phyloP scores from a whole-genome alignment of 2,113 vertebrate species.

The Crotophaga sulcirostris region DNA sequence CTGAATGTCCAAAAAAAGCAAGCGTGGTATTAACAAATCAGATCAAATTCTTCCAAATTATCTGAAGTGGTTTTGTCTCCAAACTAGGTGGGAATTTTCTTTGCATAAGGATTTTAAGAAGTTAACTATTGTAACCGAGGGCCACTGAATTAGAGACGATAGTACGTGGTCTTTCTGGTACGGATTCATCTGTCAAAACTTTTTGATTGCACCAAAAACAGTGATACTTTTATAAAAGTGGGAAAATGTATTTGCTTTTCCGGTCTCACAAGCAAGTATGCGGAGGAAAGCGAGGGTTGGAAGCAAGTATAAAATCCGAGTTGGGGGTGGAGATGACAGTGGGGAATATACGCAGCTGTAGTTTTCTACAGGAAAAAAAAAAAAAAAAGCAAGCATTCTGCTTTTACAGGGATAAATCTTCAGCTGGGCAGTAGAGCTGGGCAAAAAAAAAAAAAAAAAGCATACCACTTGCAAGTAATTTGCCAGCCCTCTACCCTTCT shows the following conservation, averaged over 20 bases:
- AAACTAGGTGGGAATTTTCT: neutral
- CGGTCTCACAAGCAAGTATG: neutral
- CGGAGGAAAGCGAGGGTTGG: neutral
- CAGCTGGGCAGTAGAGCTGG: neutral
- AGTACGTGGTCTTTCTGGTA: rapidly evolving
- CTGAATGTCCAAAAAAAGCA: neutral
- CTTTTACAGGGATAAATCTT: neutral
- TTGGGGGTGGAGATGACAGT: neutral
- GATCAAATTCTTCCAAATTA: neutral
- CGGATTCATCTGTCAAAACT: neutral
- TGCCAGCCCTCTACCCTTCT: neutral
- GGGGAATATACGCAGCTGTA: neutral
- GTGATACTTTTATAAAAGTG: neutral
- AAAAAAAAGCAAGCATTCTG: neutral
- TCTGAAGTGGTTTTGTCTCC: neutral
- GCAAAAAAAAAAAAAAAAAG: neutral
- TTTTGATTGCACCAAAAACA: neutral
- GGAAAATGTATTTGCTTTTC: neutral
- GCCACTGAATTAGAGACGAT: neutral
- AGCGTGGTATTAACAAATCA: neutral
- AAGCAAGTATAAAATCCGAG: neutral
- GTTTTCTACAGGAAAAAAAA: neutral
- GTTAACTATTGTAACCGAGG: neutral
- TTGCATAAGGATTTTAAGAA: neutral
- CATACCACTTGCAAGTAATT: constrained; percentile 11